Conservation (phyloP, 2,797 vertebrate genomes). For the Antennarius maculatus region DNA sequence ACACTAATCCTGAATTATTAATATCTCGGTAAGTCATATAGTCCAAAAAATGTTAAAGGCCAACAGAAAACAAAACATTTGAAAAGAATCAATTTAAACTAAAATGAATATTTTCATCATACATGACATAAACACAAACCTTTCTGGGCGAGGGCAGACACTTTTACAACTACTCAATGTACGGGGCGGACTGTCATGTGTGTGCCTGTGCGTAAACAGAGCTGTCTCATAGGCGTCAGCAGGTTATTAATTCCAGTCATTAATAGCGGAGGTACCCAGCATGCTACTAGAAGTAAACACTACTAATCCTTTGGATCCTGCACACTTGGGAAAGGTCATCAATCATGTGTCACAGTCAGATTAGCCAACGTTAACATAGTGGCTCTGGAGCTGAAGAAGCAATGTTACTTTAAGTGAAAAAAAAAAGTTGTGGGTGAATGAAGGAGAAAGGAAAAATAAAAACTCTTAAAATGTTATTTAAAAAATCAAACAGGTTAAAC, state of each 20-base stretch:
- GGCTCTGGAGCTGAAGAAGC: constrained; percentile 34
- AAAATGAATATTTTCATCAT: constrained; percentile 51
- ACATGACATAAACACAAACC: constrained; percentile 72
- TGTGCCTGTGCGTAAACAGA: constrained; percentile 73
- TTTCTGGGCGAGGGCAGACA: constrained; percentile 64
- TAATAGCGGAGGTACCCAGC: constrained; percentile 76
- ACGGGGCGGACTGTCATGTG: constrained; percentile 63
- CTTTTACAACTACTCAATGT: constrained; percentile 65
- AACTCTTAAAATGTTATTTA: too few relatives aligned
- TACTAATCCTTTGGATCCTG: constrained; percentile 85
- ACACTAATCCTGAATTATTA: constrained; percentile 66
- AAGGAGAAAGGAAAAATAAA: background rate
- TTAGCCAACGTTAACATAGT: constrained; percentile 76
- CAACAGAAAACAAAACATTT: constrained; percentile 44
- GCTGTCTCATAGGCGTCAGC: constrained; percentile 75
- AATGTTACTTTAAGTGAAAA: constrained; percentile 36
- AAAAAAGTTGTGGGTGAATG: constrained; percentile 1
- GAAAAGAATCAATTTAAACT: constrained; percentile 50
- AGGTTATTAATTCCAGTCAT: constrained; percentile 81
- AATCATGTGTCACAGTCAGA: constrained; percentile 79
- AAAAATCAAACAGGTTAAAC: background rate
- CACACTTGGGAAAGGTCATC: constrained; percentile 80
- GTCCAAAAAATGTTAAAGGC: constrained; percentile 54
- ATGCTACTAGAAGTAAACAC: constrained; percentile 81
- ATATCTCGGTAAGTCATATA: constrained; percentile 60